Percentiles rank a stretch among this genome's conserved stretches.
Evolutionary conservation across 2,888 invertebrate genomes (phyloP).

Genomic region (Operophtera brumata): DNA sequence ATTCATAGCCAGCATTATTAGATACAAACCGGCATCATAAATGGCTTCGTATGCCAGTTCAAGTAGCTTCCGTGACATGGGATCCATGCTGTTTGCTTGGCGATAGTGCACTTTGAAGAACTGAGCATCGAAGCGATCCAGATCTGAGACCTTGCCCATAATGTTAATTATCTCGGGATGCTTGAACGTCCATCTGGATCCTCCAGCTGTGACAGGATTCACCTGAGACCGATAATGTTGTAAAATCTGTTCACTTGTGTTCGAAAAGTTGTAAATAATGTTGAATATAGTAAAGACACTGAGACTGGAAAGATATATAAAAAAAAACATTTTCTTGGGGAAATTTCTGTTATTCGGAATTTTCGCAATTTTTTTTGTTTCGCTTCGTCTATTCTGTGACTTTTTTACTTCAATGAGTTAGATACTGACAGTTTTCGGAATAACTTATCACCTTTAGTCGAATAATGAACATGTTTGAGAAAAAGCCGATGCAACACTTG

Average conservation of each 20-base stretch:
- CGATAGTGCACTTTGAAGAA: too few species aligned
- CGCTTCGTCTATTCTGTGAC: too few species aligned
- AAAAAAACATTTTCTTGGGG: too few species aligned
- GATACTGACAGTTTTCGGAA: too few species aligned
- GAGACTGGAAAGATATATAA: too few species aligned
- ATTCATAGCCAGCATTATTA: background rate
- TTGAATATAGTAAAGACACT: background rate
- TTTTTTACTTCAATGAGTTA: too few species aligned
- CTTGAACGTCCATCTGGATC: conserved; percentile 51
- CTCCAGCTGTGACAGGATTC: conserved; percentile 67
- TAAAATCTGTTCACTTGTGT: background rate
- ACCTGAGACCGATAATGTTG: conserved; percentile 3
- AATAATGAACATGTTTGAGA: too few species aligned
- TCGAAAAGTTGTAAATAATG: background rate
- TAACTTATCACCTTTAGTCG: too few species aligned
- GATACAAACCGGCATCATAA: conserved; percentile 47
- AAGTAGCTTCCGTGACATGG: conserved; percentile 41
- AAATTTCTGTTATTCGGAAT: too few species aligned
- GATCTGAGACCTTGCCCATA: conserved; percentile 81
- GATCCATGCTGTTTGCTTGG: conserved; percentile 36
- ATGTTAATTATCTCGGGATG: conserved; percentile 74
- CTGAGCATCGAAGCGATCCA: conserved; percentile 82
- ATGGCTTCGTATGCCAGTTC: conserved; percentile 47
- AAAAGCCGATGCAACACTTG: too few species aligned
- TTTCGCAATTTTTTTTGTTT: too few species aligned